These are phyloP conservation scores for Sisyra nigra DNA, from an alignment of 2,888 invertebrate species.

Conservation along the genomic window DNA sequence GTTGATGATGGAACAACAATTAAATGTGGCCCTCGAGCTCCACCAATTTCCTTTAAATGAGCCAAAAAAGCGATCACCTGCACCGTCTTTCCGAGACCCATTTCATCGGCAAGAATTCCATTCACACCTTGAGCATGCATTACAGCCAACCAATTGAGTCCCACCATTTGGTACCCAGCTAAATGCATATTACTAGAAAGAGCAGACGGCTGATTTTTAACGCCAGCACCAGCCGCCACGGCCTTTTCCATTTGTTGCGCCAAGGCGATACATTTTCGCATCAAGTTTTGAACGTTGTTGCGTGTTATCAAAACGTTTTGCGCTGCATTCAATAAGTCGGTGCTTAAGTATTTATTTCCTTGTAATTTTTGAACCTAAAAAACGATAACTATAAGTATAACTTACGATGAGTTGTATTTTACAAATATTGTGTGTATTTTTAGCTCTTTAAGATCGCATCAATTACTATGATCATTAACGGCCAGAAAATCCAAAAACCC, in stretches of 20 bases:
- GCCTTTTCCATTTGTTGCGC: conserved; percentile 66
- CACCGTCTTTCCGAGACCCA: conserved; percentile 90
- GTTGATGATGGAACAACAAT: conserved; percentile 96
- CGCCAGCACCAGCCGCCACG: conserved; percentile 56
- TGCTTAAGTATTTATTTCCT: conserved; percentile 49
- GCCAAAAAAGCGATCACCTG: conserved; percentile 88
- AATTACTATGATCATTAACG: no score
- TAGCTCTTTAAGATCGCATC: not conserved
- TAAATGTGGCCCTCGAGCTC: conserved; percentile 64
- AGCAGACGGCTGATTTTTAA: conserved; percentile 57
- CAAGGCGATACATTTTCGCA: conserved; percentile 73
- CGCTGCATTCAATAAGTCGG: conserved; percentile 66
- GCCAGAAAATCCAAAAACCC: no score
- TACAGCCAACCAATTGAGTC: conserved; percentile 84
- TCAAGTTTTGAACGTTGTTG: conserved; percentile 58
- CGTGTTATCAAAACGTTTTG: conserved; percentile 57
- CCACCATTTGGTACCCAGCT: conserved; percentile 75
- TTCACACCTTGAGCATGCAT: conserved; percentile 81
- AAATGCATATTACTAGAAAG: conserved; percentile 53
- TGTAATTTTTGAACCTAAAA: conserved; percentile 50
- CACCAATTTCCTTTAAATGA: conserved; percentile 66
- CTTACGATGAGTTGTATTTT: no score
- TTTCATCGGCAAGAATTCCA: conserved; percentile 93
- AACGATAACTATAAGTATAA: not conserved
- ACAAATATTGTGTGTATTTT: no score